Conservation (phyloP, 1,140 invertebrate species). For the Drosophila jambulina region DNA sequence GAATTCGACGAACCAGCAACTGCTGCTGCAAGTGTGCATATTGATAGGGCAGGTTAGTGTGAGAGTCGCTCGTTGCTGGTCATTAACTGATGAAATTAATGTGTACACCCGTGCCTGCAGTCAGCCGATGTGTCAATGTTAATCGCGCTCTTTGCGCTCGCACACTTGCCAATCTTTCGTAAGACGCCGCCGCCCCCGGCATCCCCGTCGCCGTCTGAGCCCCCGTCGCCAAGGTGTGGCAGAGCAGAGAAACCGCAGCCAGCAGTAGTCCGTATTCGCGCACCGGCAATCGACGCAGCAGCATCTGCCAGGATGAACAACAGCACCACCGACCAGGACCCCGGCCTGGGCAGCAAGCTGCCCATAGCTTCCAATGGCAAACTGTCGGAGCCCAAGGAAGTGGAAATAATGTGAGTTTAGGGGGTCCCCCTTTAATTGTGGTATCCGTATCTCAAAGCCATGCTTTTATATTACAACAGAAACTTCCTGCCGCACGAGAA, state of each 20-base stretch:
- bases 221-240: conserved; percentile 71
- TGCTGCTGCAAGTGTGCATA: conserved; percentile 13
- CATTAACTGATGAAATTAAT: conserved; percentile 31
- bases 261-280: conserved; percentile 13
- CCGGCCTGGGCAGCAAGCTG: conserved; percentile 2
- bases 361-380: conserved; percentile 63
- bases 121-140: conserved; percentile 78
- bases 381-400: conserved; percentile 43
- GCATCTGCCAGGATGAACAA: conserved; percentile 50
- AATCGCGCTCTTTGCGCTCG: conserved; percentile 79
- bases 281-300: conserved; percentile 7
- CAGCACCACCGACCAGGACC: conserved; percentile 52
- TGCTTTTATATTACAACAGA: conserved; percentile 8
- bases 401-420: conserved; percentile 64
- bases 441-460: not conserved
- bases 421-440: accelerated
- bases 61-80: conserved; percentile 13
- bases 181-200: conserved; percentile 44
- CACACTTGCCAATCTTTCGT: conserved; percentile 77
- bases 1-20: conserved; percentile 3
- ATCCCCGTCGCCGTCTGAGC: conserved; percentile 10
- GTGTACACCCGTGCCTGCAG: conserved; percentile 43
- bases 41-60: conserved; percentile 37
- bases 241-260: conserved; percentile 46
- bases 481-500: conserved; percentile 89